Evolutionary conservation across 2,888 invertebrate species (phyloP), one percentile per base, ranked within the genome.

Genomic region (Blastobasis adustella): DNA sequence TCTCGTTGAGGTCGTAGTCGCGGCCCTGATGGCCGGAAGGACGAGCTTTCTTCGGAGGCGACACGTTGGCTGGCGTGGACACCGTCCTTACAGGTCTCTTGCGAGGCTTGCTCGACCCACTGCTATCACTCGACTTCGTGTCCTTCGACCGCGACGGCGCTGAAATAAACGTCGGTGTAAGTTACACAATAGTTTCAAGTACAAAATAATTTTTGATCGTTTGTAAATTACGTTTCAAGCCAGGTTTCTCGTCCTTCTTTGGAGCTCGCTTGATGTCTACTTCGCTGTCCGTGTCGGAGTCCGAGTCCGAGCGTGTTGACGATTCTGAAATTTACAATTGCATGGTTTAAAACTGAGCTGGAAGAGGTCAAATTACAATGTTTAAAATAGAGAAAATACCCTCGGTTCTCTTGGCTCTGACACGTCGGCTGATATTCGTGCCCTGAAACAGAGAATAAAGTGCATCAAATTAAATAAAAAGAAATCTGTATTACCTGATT

Each of bases 1-100:
- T 95, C 82, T 95, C 94, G 78, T 94, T 95, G 37, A 96, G 88
- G 79, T 96, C 96, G 70, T 94, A 95, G 68, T 95, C 95, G 5
- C 94, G 90, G 1, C 87, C 87, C 56, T 79, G 81, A 54, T 80
- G 82, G 2, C 65, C 61, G 7, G 73, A 57, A 6, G 78, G 66
- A 0, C 87, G 78, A 0, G 73, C 66, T 61, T 81, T 84, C 60
- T 87, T 87, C 4, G 81, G 67, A 0, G 85, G 84, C 0, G 85
- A 81, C 0, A 72, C 69, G 36, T 72, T 67, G 0, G 77, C 69
- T 3, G 83, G 78, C 0, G 82, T 79, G 0, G 84, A 79, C 0
- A 76, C 66, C 4, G 77, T 79, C 10, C 87, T 67, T 1, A 76
- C 62, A 0, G 85, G 83, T 49, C 87, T 69, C 57, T 87, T 87